Conservation (phyloP, 2,888 invertebrate species). For the Pristionchus entomophagus region DNA sequence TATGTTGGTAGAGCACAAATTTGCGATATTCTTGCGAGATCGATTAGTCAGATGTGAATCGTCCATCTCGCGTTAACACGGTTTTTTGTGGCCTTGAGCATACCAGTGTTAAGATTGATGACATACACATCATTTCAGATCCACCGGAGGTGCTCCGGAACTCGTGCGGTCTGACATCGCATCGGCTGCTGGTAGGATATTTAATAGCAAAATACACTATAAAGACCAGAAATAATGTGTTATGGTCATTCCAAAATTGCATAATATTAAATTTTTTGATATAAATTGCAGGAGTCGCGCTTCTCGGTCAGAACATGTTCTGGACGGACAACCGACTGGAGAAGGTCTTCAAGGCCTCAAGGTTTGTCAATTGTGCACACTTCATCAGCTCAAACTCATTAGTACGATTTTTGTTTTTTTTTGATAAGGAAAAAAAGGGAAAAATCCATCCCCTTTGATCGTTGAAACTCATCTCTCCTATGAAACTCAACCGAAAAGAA, state of each 20-base stretch:
- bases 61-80: no score
- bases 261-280: background rate
- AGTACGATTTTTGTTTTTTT: background rate
- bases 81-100: no score
- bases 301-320: slow-evolving; percentile 71
- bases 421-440: background rate
- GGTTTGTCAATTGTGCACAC: slow-evolving; percentile 7
- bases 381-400: background rate
- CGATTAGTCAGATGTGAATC: no score
- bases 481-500: background rate
- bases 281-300: slow-evolving; percentile 60
- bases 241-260: background rate
- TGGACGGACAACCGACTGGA: slow-evolving; percentile 74
- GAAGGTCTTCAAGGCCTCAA: slow-evolving; percentile 72
- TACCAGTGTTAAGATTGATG: no score
- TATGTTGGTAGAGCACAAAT: background rate
- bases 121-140: background rate
- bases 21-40: no score
- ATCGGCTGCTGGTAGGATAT: slow-evolving; percentile 62
- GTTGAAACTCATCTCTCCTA: no score
- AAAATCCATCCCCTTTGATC: no score
- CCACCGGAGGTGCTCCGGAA: slow-evolving; percentile 56
- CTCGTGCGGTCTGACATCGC: slow-evolving; percentile 72
- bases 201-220: no score
- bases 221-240: no score